Conservation (phyloP, 2,113 vertebrate genomes). For the Tupaia tana region DNA sequence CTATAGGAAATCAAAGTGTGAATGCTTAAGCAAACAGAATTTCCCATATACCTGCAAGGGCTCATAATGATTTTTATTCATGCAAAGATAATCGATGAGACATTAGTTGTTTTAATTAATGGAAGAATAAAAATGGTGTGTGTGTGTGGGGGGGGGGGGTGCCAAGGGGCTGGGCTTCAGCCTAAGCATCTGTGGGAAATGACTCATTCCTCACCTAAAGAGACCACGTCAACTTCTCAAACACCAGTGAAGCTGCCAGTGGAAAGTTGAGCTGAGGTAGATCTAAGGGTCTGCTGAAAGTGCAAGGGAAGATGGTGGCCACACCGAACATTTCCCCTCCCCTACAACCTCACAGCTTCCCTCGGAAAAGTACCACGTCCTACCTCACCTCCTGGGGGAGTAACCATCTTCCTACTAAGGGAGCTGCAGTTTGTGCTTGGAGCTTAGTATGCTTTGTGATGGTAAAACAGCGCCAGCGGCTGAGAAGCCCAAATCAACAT, state of each 20-base stretch:
- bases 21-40: slow-evolving; percentile 81
- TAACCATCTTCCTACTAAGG: slow-evolving; percentile 79
- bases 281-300: neutral
- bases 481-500: slow-evolving; percentile 76
- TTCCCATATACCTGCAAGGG: slow-evolving; percentile 77
- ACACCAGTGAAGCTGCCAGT: slow-evolving; percentile 19
- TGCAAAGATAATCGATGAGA: slow-evolving; percentile 80
- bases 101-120: slow-evolving; percentile 80
- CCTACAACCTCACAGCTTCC: slow-evolving; percentile 70
- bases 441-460: slow-evolving; percentile 80
- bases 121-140: slow-evolving; percentile 70
- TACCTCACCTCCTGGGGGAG: slow-evolving; percentile 79
- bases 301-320: neutral
- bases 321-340: neutral
- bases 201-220: slow-evolving; percentile 61
- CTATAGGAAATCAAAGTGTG: slow-evolving; percentile 81
- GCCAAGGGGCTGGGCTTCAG: slow-evolving; percentile 52
- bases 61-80: slow-evolving; percentile 74
- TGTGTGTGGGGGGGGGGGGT: slow-evolving; percentile 11
- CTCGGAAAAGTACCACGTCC: slow-evolving; percentile 79
- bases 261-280: slow-evolving; percentile 46
- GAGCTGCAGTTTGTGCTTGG: slow-evolving; percentile 76
- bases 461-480: slow-evolving; percentile 73
- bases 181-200: slow-evolving; percentile 53
- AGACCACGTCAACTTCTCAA: slow-evolving; percentile 66